A percentile compares a stretch with the other conserved stretches of the same genome.
These are phyloP conservation scores for Neofelis nebulosa DNA, from an alignment of 2,113 vertebrate genomes.

Conservation along the genomic window DNA sequence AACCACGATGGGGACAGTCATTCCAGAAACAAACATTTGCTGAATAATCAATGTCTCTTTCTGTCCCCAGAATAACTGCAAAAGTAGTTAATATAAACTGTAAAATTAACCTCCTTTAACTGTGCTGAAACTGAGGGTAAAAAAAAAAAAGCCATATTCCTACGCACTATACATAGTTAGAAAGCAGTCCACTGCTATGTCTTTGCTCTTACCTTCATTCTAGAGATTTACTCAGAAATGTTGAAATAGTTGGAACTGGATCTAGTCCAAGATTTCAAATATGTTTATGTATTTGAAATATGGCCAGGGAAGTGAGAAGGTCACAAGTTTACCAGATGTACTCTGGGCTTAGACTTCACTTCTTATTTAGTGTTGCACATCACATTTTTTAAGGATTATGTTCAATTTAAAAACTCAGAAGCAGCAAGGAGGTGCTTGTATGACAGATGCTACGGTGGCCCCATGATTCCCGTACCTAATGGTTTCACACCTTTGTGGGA, in stretches of 20 bases:
- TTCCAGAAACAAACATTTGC: background rate
- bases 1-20: background rate
- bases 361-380: background rate
- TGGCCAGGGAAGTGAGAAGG: background rate
- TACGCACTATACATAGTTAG: background rate
- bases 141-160: background rate
- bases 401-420: conserved; percentile 8
- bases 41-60: background rate
- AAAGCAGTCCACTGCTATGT: background rate
- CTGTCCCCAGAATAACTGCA: background rate
- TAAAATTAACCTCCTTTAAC: background rate
- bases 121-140: background rate
- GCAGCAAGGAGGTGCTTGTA: background rate
- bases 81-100: background rate
- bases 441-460: background rate
- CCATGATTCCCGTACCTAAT: background rate
- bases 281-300: background rate
- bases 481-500: background rate
- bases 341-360: conserved; percentile 11
- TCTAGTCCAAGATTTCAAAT: background rate
- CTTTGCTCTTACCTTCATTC: background rate
- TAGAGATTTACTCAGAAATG: background rate
- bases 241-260: background rate
- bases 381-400: background rate
- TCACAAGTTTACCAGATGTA: background rate